Evolutionary conservation across 2,797 vertebrate genomes (phyloP).

Genomic region (Vultur gryphus): DNA sequence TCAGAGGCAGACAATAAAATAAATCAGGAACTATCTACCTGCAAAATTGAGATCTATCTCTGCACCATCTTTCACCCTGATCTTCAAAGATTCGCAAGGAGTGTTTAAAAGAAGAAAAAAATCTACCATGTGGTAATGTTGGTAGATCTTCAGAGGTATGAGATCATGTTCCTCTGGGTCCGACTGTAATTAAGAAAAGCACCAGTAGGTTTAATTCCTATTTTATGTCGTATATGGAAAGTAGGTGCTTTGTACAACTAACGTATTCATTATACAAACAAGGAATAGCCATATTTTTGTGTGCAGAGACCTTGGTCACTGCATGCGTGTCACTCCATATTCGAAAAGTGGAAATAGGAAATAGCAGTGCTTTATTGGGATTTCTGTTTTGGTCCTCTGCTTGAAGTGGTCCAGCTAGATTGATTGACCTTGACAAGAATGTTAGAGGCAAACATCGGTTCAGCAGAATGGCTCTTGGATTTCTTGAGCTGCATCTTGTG

Average conservation of each 20-base stretch:
- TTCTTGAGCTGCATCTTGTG: neutral
- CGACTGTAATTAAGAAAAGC: neutral
- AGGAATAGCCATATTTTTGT: neutral
- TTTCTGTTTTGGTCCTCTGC: neutral
- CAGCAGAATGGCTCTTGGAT: neutral
- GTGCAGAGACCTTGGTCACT: neutral
- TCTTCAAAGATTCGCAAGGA: neutral
- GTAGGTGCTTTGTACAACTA: neutral
- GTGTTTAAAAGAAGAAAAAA: neutral
- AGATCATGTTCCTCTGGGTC: neutral
- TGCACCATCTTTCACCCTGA: neutral
- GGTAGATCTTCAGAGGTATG: neutral
- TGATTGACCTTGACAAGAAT: neutral
- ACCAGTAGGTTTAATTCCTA: neutral
- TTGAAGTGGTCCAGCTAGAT: neutral
- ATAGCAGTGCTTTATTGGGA: neutral
- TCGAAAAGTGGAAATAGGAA: neutral
- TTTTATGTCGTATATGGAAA: neutral
- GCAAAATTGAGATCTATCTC: neutral
- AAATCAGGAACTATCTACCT: neutral
- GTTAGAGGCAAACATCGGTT: neutral
- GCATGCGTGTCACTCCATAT: neutral
- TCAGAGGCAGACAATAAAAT: neutral
- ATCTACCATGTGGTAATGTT: neutral
- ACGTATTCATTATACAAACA: neutral